A percentile compares a stretch with the other conserved stretches of the same genome.
Evolutionary conservation across 2,113 vertebrate genomes (phyloP).

Genomic region (Heterocephalus glaber): DNA sequence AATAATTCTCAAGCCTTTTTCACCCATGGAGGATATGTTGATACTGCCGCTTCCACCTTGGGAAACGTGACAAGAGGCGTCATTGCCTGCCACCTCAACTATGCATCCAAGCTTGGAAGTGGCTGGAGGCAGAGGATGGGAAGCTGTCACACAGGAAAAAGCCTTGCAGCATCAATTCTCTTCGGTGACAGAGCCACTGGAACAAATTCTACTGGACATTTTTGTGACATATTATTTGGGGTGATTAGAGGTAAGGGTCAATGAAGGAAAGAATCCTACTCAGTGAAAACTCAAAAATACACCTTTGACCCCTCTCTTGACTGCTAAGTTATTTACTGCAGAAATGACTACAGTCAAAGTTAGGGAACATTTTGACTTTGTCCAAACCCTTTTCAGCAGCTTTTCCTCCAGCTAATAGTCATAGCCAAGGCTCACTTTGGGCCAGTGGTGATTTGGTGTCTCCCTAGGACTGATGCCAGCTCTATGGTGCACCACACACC

Average conservation of each 20-base stretch:
- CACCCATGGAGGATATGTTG: not conserved
- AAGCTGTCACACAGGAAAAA: not conserved
- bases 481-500: not conserved
- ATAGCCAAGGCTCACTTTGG: slow-evolving; percentile 85
- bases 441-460: slow-evolving; percentile 82
- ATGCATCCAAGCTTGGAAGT: not conserved
- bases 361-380: slow-evolving; percentile 77
- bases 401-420: slow-evolving; percentile 80
- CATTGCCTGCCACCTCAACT: not conserved
- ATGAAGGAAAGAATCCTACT: not conserved
- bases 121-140: not conserved
- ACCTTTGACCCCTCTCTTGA: not conserved
- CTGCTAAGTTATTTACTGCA: not conserved
- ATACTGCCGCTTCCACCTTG: not conserved
- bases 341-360: not conserved
- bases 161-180: not conserved
- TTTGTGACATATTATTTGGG: accelerated
- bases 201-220: not conserved
- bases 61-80: not conserved
- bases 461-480: slow-evolving; percentile 79
- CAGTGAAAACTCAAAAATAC: not conserved
- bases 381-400: slow-evolving; percentile 87
- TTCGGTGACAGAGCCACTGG: not conserved
- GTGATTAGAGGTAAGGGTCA: not conserved
- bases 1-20: not conserved